Evolutionary conservation across 2,797 vertebrate genomes (phyloP), one percentile per base, ranked within the genome.

Genomic region (Falco concolor): DNA sequence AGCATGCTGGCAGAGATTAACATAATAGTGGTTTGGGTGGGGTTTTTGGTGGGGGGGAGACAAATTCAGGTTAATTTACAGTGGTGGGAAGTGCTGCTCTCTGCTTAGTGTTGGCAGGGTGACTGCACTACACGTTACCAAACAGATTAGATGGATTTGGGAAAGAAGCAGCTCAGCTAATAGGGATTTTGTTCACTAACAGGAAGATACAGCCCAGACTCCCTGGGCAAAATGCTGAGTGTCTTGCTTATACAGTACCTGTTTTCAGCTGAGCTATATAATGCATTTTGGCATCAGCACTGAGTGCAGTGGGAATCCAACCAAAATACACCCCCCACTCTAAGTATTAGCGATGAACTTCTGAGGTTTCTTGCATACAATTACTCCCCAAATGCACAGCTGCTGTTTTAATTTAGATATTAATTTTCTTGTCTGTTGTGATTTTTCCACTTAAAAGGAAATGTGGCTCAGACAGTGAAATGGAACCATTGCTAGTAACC

Each of bases 391-490:
- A 95, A 90, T 68, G 83, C 85, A 91, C 87, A 97, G 93, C 94
- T 97, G 76, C 81, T 95, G 60, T 59, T 95, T 97, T 96, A 89
- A 93, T 96, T 96, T 70, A 84, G 84, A 54, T 93, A 92, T 70
- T 84, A 87, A 96, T 97, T 97, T 95, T 92, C 84, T 94, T 90
- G 52, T 28, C 68, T 68, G 85, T 94, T 83, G 68, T 97, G 78
- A 89, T 94, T 97, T 95, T 96, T 30, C 90, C 73, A 94, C 95
- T 95, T 96, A 74, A 95, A 95, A 86, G 89, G 77, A 95, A 94
- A 68, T 68, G 84, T 68, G 84, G 76, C 83, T 94, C 63, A 86
- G 68, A 95, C 64, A 86, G 54, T 84, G 44, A 96, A 95, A 94
- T 50, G 50, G 56, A 75, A 70, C 72, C 57, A 54, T 45, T 82